Evolutionary conservation across 2,113 vertebrate genomes (phyloP).

Genomic region (Podilymbus podiceps): DNA sequence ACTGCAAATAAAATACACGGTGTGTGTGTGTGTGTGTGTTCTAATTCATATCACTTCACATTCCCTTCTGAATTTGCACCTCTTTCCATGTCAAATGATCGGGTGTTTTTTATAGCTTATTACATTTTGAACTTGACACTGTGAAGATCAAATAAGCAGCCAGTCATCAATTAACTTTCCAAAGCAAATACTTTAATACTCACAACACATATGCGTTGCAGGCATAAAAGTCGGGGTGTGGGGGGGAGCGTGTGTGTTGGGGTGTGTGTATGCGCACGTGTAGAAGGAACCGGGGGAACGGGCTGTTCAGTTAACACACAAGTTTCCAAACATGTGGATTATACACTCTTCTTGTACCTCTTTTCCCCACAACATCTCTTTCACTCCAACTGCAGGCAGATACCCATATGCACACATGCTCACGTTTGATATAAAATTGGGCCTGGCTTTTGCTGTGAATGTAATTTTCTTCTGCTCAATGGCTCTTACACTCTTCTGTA

Average conservation of each 20-base stretch:
- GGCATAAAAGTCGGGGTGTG: background rate
- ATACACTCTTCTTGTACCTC: background rate
- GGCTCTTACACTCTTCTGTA: background rate
- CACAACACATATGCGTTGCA: constrained; percentile 33
- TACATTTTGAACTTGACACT: background rate
- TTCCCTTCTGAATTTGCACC: constrained; percentile 11
- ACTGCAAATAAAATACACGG: constrained; percentile 11
- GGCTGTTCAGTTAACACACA: background rate
- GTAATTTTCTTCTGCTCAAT: background rate
- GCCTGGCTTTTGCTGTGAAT: background rate
- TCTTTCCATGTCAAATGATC: background rate
- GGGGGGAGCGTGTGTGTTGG: no score
- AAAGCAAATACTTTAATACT: constrained; percentile 23
- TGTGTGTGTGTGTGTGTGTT: no score
- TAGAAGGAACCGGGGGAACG: background rate
- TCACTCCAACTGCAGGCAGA: background rate
- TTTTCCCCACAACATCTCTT: background rate
- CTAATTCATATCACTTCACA: background rate
- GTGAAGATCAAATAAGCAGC: constrained; percentile 47
- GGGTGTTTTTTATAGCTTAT: background rate
- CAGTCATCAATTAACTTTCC: constrained; percentile 30
- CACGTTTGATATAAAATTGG: background rate
- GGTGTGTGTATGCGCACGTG: background rate
- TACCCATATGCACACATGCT: background rate
- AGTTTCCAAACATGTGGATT: background rate